These are phyloP conservation scores for Phengaris alcon DNA, from an alignment of 2,888 invertebrate genomes.

Conservation along the genomic window DNA sequence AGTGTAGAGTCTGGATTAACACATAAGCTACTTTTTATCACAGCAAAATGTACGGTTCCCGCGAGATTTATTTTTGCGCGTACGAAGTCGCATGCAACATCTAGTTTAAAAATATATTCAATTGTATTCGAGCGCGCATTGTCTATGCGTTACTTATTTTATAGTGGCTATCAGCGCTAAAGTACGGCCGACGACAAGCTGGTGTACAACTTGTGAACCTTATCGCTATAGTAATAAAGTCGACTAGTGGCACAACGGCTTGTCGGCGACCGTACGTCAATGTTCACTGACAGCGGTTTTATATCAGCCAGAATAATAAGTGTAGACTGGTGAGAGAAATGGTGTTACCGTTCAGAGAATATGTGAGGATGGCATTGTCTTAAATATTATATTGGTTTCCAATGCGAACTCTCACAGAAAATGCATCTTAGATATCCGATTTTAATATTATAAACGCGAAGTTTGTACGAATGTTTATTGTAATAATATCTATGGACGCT, in stretches of 20 bases:
- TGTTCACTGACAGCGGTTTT: constrained; percentile 34
- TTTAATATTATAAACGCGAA: too few relatives aligned
- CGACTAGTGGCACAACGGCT: too few relatives aligned
- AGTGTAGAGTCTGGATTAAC: too few relatives aligned
- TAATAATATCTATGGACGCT: too few relatives aligned
- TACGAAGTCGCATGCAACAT: too few relatives aligned
- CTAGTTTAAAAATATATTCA: constrained; percentile 46
- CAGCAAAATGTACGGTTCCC: too few relatives aligned
- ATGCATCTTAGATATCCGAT: not conserved
- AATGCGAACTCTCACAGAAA: not conserved
- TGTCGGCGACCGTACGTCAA: not conserved
- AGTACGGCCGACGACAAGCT: constrained; percentile 32
- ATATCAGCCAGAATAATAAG: constrained; percentile 33
- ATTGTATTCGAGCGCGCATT: constrained; percentile 67
- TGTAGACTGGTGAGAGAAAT: not conserved
- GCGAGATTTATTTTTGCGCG: too few relatives aligned
- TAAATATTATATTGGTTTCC: not conserved
- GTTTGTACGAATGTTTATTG: too few relatives aligned
- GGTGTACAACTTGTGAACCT: too few relatives aligned
- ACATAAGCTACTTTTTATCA: too few relatives aligned
- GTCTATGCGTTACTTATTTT: constrained; percentile 50
- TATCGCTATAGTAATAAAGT: too few relatives aligned
- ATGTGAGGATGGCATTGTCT: not conserved
- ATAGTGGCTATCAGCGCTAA: constrained; percentile 37
- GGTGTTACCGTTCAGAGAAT: not conserved